phyloP scores from a whole-genome alignment of 2,113 vertebrate genomes.

The Regulus satrapa region DNA sequence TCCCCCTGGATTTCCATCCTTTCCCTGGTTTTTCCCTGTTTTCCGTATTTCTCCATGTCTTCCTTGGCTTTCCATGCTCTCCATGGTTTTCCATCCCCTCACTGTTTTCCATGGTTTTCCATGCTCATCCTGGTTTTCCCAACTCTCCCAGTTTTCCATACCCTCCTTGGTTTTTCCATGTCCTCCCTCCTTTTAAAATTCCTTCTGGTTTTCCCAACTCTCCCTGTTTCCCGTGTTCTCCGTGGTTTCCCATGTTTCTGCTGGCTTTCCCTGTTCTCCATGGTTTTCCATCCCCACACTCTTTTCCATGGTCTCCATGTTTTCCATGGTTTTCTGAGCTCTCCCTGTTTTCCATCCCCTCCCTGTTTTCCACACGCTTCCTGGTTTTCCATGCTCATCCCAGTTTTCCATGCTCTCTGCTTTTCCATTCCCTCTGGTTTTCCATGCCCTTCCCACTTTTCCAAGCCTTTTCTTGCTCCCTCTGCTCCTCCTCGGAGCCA shows the following conservation, averaged over 20 bases:
- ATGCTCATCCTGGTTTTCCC: background rate
- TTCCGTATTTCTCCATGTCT: background rate
- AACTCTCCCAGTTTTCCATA: background rate
- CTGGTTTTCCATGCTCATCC: background rate
- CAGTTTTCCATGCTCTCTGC: background rate
- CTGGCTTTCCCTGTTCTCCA: background rate
- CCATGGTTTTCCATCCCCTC: background rate
- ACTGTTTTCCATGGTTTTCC: background rate
- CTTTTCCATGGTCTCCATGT: no score
- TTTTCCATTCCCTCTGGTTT: background rate
- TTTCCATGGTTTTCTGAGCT: background rate
- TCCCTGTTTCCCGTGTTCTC: background rate
- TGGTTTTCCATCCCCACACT: no score
- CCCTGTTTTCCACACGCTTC: background rate
- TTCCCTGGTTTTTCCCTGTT: background rate
- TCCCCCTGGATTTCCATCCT: background rate
- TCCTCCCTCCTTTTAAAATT: no score
- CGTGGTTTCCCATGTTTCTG: no score
- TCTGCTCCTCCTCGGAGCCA: background rate
- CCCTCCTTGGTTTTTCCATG: background rate
- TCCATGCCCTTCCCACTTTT: background rate
- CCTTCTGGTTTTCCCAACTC: accelerated
- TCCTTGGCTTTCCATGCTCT: background rate
- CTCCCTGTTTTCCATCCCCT: background rate
- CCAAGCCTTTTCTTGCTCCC: background rate